Evolutionary conservation across 2,113 vertebrate species (phyloP).

Genomic region (zebrafish (Danio rerio)): DNA sequence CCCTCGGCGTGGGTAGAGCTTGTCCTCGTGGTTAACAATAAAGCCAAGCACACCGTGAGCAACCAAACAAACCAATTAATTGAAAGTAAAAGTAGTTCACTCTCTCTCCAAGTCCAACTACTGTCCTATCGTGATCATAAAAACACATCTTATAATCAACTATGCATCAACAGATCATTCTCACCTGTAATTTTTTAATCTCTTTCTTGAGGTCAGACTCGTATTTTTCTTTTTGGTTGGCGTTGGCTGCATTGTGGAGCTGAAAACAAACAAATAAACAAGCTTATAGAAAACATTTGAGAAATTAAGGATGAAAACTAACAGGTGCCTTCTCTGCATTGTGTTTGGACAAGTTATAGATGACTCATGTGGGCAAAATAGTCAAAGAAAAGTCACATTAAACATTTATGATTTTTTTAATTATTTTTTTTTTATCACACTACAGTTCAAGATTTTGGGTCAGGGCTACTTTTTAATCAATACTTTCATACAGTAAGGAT

Average conservation of each 20-base stretch:
- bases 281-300: too few species aligned
- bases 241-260: constrained; percentile 85
- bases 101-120: background rate
- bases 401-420: background rate
- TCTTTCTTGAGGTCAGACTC: constrained; percentile 86
- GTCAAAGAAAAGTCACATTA: background rate
- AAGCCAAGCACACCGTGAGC: constrained; percentile 19
- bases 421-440: background rate
- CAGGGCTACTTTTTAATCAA: too few species aligned
- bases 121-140: too few species aligned
- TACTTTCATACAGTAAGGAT: background rate
- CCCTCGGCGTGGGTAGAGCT: constrained; percentile 11
- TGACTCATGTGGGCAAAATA: background rate
- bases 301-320: too few species aligned
- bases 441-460: background rate
- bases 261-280: constrained; percentile 42
- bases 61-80: background rate
- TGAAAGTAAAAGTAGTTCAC: background rate
- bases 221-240: constrained; percentile 86
- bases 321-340: too few species aligned
- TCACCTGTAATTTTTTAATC: constrained; percentile 85
- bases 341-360: too few species aligned
- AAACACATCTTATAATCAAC: too few species aligned
- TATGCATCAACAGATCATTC: background rate
- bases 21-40: constrained; percentile 24